phyloP scores from a whole-genome alignment of 2,113 vertebrate species.

The Bathybates hornii region DNA sequence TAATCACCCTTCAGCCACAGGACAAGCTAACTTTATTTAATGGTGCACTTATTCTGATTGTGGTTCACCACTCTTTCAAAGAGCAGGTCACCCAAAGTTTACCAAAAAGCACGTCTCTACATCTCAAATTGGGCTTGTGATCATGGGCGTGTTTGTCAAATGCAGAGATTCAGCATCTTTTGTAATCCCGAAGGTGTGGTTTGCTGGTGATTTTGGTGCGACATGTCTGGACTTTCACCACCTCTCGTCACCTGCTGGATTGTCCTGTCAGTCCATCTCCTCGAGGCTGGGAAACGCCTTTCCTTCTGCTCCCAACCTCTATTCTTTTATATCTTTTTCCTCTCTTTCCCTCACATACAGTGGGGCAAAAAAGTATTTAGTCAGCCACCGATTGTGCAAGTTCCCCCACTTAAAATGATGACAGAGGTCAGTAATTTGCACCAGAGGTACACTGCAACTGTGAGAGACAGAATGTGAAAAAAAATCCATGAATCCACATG shows the following conservation, averaged over 20 bases:
- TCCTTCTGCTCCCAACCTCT: neutral
- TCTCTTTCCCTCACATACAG: neutral
- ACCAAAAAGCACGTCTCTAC: neutral
- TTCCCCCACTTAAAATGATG: no score
- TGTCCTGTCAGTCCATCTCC: constrained; percentile 18
- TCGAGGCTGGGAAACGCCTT: neutral
- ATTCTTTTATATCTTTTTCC: constrained; percentile 6
- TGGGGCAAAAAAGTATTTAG: no score
- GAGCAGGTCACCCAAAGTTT: constrained; percentile 30
- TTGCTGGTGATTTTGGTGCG: neutral
- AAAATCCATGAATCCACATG: no score
- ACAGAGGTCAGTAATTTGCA: no score
- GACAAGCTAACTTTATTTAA: constrained; percentile 14
- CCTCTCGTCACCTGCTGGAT: constrained; percentile 34
- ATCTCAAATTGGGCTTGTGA: neutral
- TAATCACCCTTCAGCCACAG: constrained; percentile 22
- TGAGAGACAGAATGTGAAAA: no score
- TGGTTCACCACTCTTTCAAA: constrained; percentile 2
- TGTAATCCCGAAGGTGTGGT: neutral
- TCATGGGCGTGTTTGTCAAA: neutral
- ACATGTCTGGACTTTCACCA: neutral
- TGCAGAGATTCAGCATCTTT: neutral
- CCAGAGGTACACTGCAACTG: no score
- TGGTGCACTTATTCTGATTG: constrained; percentile 10
- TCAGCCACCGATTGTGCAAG: no score